Base-by-base conservation (phyloP, 2,888 invertebrate genomes). In the Nysson spinosus region DNA sequence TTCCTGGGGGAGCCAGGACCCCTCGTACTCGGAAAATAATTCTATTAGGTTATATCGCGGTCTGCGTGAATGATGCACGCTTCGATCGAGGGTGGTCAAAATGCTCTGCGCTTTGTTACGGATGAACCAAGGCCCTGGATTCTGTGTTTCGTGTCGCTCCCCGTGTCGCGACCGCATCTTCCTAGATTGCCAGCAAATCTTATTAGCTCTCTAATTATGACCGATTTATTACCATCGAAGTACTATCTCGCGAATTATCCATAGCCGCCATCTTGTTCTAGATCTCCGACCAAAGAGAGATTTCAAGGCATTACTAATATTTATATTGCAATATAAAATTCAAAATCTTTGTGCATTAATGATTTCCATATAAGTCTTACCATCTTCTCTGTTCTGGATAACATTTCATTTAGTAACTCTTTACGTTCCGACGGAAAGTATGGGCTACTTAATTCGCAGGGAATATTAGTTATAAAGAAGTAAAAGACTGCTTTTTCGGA, bases 11-110 rank as follows among this genome's bases (percentile, higher is more conserved):
- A 68, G 67, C 77, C 60, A 28, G 74, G 75, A 74, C 79, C 77
- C 74, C 81, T 76, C 77, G 72, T 75, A 75, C 79, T 80, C 74
- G 72, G 66, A 74, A 80, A 84, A 83, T 84, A 84, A 84, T 84
- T 84, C 83, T 81, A 84, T 84, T 83, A 84, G 82, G 78, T 79
- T 75, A 75, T 72, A 79, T 80, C 78, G 79, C 77, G 77, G 78
- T 78, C 76, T 72, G 70, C 71, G 75, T 69, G 69, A 75, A 75
- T 72, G 69, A 75, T 64, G 72, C 55, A 54, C 75, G 61, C 60
- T 54, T 35, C 51, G 69, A 71, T 69, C 44, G 47, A 69, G 75
- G 68, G 69, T 54, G 70, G 63, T 63, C 76, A 66, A 65, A 54
- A 50, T 40, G 62, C 46, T 55, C 73, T 73, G 69, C 46, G 63